Percentiles rank a stretch among this genome's conserved stretches.
phyloP scores from a whole-genome alignment of 2,797 vertebrate species.

The Mycteria americana region DNA sequence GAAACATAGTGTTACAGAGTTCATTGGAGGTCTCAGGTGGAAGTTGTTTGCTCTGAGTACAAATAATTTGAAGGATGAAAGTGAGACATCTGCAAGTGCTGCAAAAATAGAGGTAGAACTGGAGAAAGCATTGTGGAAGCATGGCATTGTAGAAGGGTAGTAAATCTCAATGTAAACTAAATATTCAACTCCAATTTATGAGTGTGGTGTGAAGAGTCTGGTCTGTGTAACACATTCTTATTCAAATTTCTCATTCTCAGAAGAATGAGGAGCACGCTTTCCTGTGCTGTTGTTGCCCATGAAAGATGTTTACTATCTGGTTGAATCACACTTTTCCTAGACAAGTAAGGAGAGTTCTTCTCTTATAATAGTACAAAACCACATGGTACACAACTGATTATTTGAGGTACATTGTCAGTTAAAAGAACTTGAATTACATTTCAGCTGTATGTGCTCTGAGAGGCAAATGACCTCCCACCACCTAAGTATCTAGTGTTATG shows the following conservation, averaged over 20 bases:
- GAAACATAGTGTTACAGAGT: background rate
- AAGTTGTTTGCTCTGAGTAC: background rate
- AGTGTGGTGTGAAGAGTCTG: background rate
- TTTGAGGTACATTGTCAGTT: background rate
- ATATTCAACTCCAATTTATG: background rate
- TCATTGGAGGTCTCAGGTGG: background rate
- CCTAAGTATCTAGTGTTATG: background rate
- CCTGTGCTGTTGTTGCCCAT: background rate
- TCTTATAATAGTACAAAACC: background rate
- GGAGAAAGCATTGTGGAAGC: background rate
- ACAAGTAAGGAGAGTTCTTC: background rate
- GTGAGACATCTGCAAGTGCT: background rate
- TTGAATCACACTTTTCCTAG: background rate
- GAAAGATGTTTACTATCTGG: background rate
- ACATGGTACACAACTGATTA: background rate
- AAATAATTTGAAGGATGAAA: background rate
- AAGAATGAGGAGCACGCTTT: background rate
- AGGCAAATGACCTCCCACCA: background rate
- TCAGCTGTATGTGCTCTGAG: background rate
- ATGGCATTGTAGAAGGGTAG: background rate
- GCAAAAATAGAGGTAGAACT: background rate
- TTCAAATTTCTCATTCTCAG: background rate
- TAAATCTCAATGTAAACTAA: background rate
- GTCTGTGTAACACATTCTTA: background rate
- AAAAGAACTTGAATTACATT: background rate